Base-by-base conservation (phyloP, 2,113 vertebrate species). In the Steatornis caripensis region DNA sequence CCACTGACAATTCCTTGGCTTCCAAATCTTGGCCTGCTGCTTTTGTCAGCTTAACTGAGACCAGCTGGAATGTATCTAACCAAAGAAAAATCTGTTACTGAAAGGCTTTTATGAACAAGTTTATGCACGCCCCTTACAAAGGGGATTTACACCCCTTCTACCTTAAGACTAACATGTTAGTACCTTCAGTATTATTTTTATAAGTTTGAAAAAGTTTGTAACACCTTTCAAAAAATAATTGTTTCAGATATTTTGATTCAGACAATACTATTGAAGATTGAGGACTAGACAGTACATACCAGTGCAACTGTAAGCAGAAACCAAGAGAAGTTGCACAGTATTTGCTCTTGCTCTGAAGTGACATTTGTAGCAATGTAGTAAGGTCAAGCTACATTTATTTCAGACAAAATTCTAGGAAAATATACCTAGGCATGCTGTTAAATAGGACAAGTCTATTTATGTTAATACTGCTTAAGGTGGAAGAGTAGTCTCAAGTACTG, bases 1-100 rank as follows among this genome's bases (percentile, higher is more conserved):
- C 96, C n/a, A 98, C 95, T 10, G 98, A 98, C 7, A 98, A 3
- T 20, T 99, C 98, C 39, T 58, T 95, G 62, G 96, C 97, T 88
- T 99, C 98, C 95, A 98, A 61, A 90, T 99, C 97, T 91, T 99
- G 99, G 54, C 98, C 98, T 37, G 98, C 80, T 16, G 96, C 97
- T 97, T 98, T 99, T 13, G 99, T 97, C 76, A 99, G 97, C 84
- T 98, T 98, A 45, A 99, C 83, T 4, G 98, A 98, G 45, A 98
- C 98, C 92, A 99, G 97, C 71, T 99, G 99, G 98, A 98, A 99
- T 10, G 54, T 34, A 90, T 98, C 99, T 99, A 96, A 58, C 26
- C 41, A 96, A 90, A 60, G n/a, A 95, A 84, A 95, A 70, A 39
- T 11, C 11, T 10, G 46, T 82, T 75, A 82, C 8, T 57, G 48